Evolutionary conservation across 2,888 invertebrate species (phyloP), one percentile per base, ranked within the genome.

Genomic region (Torymus texanus): DNA sequence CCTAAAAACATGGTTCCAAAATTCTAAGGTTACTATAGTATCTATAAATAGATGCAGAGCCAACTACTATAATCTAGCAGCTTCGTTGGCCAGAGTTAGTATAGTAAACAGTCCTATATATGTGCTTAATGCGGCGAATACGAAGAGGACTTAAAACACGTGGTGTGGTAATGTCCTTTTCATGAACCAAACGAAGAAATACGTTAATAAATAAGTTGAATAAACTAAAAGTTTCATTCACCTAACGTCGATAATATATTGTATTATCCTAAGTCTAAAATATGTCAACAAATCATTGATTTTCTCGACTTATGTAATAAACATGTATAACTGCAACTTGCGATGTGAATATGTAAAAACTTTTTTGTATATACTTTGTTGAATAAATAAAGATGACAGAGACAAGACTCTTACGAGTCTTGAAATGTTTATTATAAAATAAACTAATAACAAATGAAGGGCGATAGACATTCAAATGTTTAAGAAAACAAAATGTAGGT

Each of bases 41-140:
- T 14, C 29, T 2, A 63, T 63, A 41, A 63, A 63, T 41, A 63
- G 63, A 63, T 63, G 29, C 14, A 63, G 63, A 63, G 29, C 63
- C 1, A n/a, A n/a, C 10, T 11, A 61, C 21, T 61, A 61, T 14
- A 61, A 61, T 24, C 14, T 61, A 13, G 61, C 61, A 21, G 61
- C 61, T 14, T 24, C 61, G 24, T 61, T 61, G n/a, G 18, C 21
- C 10, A 61, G 21, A 18, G 61, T 61, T 13, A 61, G 21, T 61
- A 61, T 61, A 24, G 24, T 61, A 21, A 21, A 24, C 21, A 61
- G n/a, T 14, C 24, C 61, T 13, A 61, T 61, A 61, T 61, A n/a
- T n/a, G 61, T 12, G 1, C 24, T 18, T 10, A 61, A 21, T 61
- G 61, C 14, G 24, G n/a, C 18, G 21, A 24, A 61, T 21, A 61